phyloP scores from a whole-genome alignment of 2,113 vertebrate genomes.

The Danionella cerebrum region DNA sequence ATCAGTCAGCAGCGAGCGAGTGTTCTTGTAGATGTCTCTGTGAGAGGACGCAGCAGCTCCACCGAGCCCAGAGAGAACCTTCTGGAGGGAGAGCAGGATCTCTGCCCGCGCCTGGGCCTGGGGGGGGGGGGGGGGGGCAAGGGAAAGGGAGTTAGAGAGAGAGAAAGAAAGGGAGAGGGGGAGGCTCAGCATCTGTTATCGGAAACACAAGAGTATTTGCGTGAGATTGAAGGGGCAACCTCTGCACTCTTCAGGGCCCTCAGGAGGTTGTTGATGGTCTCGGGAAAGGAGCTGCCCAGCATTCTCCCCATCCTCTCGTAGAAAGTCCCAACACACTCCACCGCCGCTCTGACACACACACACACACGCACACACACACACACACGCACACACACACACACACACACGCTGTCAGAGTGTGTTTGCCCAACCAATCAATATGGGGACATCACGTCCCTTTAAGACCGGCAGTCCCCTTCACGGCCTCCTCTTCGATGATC shows the following conservation, averaged over 20 bases:
- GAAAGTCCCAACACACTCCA: constrained; percentile 94
- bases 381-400: not conserved
- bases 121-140: not conserved
- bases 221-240: too few species aligned
- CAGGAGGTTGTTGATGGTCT: constrained; percentile 94
- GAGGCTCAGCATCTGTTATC: too few species aligned
- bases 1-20: constrained; percentile 88
- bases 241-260: constrained; percentile 95
- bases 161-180: too few species aligned
- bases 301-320: constrained; percentile 98
- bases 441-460: too few species aligned
- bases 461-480: too few species aligned
- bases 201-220: too few species aligned
- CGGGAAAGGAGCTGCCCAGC: constrained; percentile 95
- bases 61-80: constrained; percentile 85
- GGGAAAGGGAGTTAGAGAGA: too few species aligned
- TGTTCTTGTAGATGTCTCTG: constrained; percentile 95
- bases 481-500: too few species aligned
- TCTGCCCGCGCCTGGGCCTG: constrained; percentile 95
- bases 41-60: constrained; percentile 96
- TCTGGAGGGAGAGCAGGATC: constrained; percentile 94
- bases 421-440: too few species aligned
- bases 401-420: too few species aligned
- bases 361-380: not conserved
- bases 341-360: constrained; percentile 76